These are phyloP conservation scores for Ptychobarbus kaznakovi DNA, from an alignment of 2,797 vertebrate species.

Conservation along the genomic window DNA sequence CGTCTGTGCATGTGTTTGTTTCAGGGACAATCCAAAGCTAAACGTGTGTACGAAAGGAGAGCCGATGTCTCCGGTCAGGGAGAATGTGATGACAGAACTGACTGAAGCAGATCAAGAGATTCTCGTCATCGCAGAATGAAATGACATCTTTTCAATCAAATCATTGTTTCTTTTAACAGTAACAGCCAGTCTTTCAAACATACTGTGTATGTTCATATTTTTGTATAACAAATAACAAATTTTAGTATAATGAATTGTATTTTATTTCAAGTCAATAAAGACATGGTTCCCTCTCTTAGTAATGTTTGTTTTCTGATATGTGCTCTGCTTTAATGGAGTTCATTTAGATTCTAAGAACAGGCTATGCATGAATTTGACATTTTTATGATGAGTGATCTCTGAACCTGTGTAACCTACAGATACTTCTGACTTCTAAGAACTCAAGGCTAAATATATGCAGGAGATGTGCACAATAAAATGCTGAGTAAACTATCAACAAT, in stretches of 20 bases:
- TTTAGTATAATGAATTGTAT: slow-evolving; percentile 7
- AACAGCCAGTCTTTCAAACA: slow-evolving; percentile 60
- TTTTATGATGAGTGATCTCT: not conserved
- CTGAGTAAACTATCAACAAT: not conserved
- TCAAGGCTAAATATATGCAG: not conserved
- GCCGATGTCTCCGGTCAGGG: slow-evolving; percentile 84
- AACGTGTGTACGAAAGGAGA: slow-evolving; percentile 73
- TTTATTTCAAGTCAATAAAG: slow-evolving; percentile 44
- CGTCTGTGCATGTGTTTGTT: slow-evolving; percentile 54
- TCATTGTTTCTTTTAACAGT: slow-evolving; percentile 5
- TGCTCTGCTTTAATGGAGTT: not conserved
- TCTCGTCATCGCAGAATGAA: slow-evolving; percentile 6
- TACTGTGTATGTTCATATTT: slow-evolving; percentile 69
- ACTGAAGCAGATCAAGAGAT: slow-evolving; percentile 23
- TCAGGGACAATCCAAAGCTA: slow-evolving; percentile 82
- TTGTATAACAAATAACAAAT: not conserved
- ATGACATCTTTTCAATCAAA: not conserved
- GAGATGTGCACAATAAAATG: not conserved
- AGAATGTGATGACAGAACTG: slow-evolving; percentile 74
- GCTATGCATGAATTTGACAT: not conserved
- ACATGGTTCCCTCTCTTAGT: not conserved
- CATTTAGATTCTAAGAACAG: not conserved
- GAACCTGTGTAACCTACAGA: not conserved
- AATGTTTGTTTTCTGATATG: not conserved
- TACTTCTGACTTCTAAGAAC: not conserved